Conservation (phyloP, 2,888 invertebrate species). For the Phorcus lineatus region DNA sequence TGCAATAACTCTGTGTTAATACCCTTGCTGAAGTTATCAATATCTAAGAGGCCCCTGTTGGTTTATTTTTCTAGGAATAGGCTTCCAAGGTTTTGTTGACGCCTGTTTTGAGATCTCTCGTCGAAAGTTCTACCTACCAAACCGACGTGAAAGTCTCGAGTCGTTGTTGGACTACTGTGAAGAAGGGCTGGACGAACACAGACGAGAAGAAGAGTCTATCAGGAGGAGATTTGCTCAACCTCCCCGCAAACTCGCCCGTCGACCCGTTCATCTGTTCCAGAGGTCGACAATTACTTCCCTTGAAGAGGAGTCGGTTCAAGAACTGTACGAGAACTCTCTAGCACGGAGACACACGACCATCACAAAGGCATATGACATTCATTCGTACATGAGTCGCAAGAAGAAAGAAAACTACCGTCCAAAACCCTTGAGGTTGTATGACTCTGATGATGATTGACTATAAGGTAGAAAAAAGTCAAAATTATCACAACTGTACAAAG, state of each 20-base stretch:
- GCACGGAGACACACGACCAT: slow-evolving; percentile 3
- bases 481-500: too few relatives aligned
- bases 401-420: slow-evolving; percentile 27
- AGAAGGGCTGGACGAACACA: slow-evolving; percentile 43
- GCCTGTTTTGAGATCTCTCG: slow-evolving; percentile 69
- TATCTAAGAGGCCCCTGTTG: too few relatives aligned
- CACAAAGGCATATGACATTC: slow-evolving; percentile 13
- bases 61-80: slow-evolving; percentile 57
- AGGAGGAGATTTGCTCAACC: neutral
- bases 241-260: neutral
- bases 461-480: too few relatives aligned
- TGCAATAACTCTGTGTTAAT: too few relatives aligned
- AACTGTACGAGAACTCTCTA: neutral
- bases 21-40: too few relatives aligned
- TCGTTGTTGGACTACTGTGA: slow-evolving; percentile 65
- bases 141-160: slow-evolving; percentile 57
- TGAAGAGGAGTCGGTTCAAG: slow-evolving; percentile 32
- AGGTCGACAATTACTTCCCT: slow-evolving; percentile 19
- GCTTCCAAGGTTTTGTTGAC: slow-evolving; percentile 72
- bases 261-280: slow-evolving; percentile 12
- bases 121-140: slow-evolving; percentile 55
- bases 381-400: slow-evolving; percentile 1
- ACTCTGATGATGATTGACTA: slow-evolving; percentile 7
- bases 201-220: slow-evolving; percentile 13
- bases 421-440: slow-evolving; percentile 4